Conservation (phyloP, 2,797 vertebrate genomes). For the Enoplosus armatus region DNA sequence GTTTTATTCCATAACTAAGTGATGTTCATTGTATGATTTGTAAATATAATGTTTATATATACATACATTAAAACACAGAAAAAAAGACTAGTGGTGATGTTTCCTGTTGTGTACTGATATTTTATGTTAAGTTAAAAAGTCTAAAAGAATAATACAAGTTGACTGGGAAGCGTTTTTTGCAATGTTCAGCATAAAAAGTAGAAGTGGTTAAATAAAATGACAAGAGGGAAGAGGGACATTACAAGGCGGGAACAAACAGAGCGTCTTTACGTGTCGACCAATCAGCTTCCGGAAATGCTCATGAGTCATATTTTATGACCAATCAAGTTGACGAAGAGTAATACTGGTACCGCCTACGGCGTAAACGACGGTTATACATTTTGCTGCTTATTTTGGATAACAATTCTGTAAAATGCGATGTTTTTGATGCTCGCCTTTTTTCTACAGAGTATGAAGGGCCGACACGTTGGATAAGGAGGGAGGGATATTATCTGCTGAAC, state of each 20-base stretch:
- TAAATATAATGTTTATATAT: constrained; percentile 83
- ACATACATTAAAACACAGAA: constrained; percentile 72
- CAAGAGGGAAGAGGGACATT: neutral
- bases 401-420: constrained; percentile 16
- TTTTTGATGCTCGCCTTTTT: neutral
- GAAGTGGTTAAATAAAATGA: neutral
- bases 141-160: too few species aligned
- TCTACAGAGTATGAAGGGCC: constrained; percentile 41
- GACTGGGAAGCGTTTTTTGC: fast-evolving
- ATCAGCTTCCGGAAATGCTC: constrained; percentile 12
- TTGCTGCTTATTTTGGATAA: constrained; percentile 20
- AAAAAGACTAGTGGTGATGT: neutral
- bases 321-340: constrained; percentile 41
- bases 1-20: constrained; percentile 69
- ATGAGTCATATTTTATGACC: constrained; percentile 20
- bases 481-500: neutral
- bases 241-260: neutral
- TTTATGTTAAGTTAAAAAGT: neutral
- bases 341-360: neutral
- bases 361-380: constrained; percentile 9
- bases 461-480: constrained; percentile 21
- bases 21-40: constrained; percentile 77
- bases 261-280: constrained; percentile 30
- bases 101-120: constrained; percentile 15
- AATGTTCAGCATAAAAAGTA: neutral